Conservation (phyloP, 2,888 invertebrate genomes). For the Eustalomyia histrio region DNA sequence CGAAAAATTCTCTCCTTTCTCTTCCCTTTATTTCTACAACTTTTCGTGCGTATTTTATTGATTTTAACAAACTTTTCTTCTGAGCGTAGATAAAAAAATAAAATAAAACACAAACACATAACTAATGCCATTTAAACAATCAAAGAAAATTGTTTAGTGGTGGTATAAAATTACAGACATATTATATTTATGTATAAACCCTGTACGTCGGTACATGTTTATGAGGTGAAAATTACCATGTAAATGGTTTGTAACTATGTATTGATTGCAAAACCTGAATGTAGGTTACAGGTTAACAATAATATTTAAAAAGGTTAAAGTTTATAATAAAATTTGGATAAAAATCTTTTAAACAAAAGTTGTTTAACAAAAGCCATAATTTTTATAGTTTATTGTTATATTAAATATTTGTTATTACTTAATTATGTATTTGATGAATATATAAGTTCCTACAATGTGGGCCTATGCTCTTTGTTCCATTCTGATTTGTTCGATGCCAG, state of each 20-base stretch:
- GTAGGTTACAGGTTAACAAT: conserved; percentile 55
- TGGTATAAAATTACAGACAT: conserved; percentile 38
- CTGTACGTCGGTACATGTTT: conserved; percentile 42
- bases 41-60: no score
- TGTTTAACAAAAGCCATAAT: neutral
- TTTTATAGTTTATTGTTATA: no score
- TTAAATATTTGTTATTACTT: no score
- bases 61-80: neutral
- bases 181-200: neutral
- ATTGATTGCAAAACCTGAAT: conserved; percentile 49
- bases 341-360: conserved; percentile 18
- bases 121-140: conserved; percentile 25
- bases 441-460: no score
- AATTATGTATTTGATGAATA: no score
- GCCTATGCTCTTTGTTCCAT: no score
- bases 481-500: no score
- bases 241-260: conserved; percentile 56
- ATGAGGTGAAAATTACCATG: conserved; percentile 64
- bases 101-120: neutral
- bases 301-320: conserved; percentile 33
- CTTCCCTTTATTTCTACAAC: no score
- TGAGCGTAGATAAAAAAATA: neutral
- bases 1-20: no score
- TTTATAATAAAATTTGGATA: conserved; percentile 28
- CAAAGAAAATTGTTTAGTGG: conserved; percentile 50